Evolutionary conservation across 2,797 vertebrate species (phyloP).

Genomic region (Fistularia commersonii): DNA sequence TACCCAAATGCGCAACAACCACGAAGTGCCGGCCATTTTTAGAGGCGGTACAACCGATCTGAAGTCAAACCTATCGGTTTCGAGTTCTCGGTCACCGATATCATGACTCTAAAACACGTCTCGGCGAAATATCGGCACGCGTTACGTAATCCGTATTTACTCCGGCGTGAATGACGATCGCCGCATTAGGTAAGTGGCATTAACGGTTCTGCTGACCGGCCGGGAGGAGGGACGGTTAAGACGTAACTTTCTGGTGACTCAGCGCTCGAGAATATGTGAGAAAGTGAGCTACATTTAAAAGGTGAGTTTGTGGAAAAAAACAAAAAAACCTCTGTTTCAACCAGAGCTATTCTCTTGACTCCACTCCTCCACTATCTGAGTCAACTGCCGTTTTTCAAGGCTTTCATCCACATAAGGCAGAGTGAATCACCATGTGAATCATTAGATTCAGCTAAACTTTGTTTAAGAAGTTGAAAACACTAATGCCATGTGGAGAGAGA

Average conservation of each 20-base stretch:
- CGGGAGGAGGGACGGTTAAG: neutral
- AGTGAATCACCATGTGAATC: conserved; percentile 62
- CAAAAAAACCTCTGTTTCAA: conserved; percentile 37
- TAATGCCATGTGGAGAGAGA: conserved; percentile 42
- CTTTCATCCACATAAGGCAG: conserved; percentile 45
- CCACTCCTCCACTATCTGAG: conserved; percentile 65
- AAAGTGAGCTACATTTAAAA: conserved; percentile 51
- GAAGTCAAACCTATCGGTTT: too few relatives aligned
- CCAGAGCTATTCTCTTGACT: conserved; percentile 42
- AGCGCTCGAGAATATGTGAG: conserved; percentile 27
- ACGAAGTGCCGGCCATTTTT: too few relatives aligned
- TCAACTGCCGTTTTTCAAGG: conserved; percentile 58
- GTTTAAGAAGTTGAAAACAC: conserved; percentile 68
- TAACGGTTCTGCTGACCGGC: conserved; percentile 33
- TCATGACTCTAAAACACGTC: too few relatives aligned
- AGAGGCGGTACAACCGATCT: too few relatives aligned
- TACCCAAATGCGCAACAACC: too few relatives aligned
- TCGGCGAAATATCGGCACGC: conserved; percentile 28
- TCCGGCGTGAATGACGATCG: conserved; percentile 13
- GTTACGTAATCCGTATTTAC: conserved; percentile 38
- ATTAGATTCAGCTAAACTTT: conserved; percentile 62
- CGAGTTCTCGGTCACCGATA: too few relatives aligned
- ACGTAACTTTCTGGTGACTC: conserved; percentile 30
- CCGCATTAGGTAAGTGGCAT: conserved; percentile 5
- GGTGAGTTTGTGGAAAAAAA: conserved; percentile 18